Evolutionary conservation across 2,888 invertebrate species (phyloP).

Genomic region (Pseudococcus viburni): DNA sequence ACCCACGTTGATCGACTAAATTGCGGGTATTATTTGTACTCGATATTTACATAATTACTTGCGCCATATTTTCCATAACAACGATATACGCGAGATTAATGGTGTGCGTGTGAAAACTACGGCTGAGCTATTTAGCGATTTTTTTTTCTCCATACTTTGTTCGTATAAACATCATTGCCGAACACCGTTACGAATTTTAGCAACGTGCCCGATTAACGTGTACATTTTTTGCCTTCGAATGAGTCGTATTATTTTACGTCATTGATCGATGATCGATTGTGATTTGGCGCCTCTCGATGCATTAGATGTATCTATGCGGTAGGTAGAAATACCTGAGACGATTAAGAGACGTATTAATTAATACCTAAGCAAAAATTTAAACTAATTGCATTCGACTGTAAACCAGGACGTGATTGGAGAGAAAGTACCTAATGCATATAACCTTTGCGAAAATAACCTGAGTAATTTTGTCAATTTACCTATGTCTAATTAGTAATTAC

Average conservation of each 20-base stretch:
- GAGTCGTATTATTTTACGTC: neutral
- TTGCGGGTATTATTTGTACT: constrained; percentile 11
- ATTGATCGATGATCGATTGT: neutral
- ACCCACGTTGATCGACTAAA: neutral
- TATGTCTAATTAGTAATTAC: neutral
- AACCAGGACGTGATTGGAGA: neutral
- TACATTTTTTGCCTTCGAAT: neutral
- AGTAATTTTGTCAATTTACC: neutral
- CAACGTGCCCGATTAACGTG: neutral
- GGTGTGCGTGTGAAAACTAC: neutral
- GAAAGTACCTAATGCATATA: constrained; percentile 5
- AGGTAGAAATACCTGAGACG: neutral
- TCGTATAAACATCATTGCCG: constrained; percentile 25
- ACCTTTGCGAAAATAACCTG: neutral
- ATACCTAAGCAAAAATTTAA: neutral
- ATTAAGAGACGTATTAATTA: constrained; percentile 15
- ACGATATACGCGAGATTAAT: neutral
- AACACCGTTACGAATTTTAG: constrained; percentile 18
- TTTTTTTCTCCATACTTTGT: neutral
- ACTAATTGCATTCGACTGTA: neutral
- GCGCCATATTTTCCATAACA: constrained; percentile 26
- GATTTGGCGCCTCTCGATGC: neutral
- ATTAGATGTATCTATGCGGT: neutral
- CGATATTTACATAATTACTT: constrained; percentile 46
- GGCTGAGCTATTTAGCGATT: neutral